These are phyloP conservation scores for Mythimna ferrago DNA, from an alignment of 2,888 invertebrate genomes.

Conservation along the genomic window DNA sequence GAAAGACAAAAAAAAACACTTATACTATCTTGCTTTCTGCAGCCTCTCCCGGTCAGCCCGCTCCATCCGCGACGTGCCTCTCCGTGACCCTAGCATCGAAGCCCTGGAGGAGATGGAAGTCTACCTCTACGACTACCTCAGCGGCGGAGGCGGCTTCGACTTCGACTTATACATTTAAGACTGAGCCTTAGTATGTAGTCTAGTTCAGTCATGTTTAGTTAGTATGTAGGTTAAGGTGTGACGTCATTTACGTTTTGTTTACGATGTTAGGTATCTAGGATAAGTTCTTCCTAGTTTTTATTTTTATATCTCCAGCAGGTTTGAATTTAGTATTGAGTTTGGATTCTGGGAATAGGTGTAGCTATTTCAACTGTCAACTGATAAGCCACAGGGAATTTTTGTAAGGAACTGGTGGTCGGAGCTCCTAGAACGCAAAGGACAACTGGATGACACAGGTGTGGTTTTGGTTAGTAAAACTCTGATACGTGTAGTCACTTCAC, in stretches of 20 bases:
- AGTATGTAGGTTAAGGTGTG: slow-evolving; percentile 19
- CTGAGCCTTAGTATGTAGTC: slow-evolving; percentile 56
- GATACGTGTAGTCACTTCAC: too few relatives aligned
- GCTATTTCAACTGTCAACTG: too few relatives aligned
- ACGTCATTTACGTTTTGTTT: slow-evolving; percentile 19
- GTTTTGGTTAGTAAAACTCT: too few relatives aligned
- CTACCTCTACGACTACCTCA: slow-evolving; percentile 92
- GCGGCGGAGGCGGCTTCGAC: slow-evolving; percentile 90
- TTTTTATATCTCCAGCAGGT: not conserved
- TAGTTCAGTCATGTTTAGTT: slow-evolving; percentile 59
- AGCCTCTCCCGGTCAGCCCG: slow-evolving; percentile 89
- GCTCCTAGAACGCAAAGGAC: too few relatives aligned
- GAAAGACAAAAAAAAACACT: too few relatives aligned
- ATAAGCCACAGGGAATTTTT: too few relatives aligned
- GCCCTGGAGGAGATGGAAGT: slow-evolving; percentile 91
- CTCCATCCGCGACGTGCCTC: slow-evolving; percentile 80
- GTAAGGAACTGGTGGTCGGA: too few relatives aligned
- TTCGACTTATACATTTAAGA: slow-evolving; percentile 87
- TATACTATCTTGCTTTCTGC: not conserved
- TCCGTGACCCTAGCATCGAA: slow-evolving; percentile 83
- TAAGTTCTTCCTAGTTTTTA: not conserved
- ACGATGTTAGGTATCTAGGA: slow-evolving; percentile 2
- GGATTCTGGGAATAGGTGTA: not conserved
- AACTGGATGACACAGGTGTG: too few relatives aligned
- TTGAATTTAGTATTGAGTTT: not conserved